phyloP scores from a whole-genome alignment of 2,888 invertebrate genomes.

The Pachydiplax longipennis region DNA sequence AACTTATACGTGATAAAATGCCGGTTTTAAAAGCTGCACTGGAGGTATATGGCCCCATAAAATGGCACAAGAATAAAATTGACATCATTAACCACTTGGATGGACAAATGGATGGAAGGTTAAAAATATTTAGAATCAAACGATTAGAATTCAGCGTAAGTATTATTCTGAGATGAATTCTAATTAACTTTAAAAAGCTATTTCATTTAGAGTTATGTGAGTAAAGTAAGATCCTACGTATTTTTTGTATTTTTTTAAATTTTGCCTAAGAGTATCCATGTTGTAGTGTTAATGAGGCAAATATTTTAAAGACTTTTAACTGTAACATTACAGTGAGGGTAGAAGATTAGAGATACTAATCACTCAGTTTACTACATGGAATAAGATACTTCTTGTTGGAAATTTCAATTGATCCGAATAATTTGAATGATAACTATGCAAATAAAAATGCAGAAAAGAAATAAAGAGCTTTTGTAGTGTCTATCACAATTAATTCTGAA shows the following conservation, averaged over 20 bases:
- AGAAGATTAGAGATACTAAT: not conserved
- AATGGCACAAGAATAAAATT: slow-evolving; percentile 44
- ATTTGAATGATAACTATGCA: not conserved
- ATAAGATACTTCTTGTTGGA: not conserved
- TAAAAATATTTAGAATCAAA: slow-evolving; percentile 15
- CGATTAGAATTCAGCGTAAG: not conserved
- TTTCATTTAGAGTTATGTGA: not conserved
- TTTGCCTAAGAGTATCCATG: not conserved
- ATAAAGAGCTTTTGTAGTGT: not conserved
- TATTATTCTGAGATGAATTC: not conserved
- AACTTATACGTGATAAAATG: not conserved
- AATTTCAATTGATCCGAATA: not conserved
- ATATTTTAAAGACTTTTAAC: too few relatives aligned
- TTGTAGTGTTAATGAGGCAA: too few relatives aligned
- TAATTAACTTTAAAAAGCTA: not conserved
- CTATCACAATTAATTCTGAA: not conserved
- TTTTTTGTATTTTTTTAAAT: not conserved
- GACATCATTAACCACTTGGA: slow-evolving; percentile 40
- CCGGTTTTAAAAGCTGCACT: not conserved
- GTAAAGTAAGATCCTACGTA: not conserved
- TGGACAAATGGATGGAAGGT: slow-evolving; percentile 41
- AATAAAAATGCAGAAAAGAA: not conserved
- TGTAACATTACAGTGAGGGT: not conserved
- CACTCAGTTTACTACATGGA: not conserved
- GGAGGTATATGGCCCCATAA: slow-evolving; percentile 32